Percentiles rank a stretch among this genome's conserved stretches.
Evolutionary conservation across 2,113 vertebrate genomes (phyloP).

Genomic region (Regulus satrapa): DNA sequence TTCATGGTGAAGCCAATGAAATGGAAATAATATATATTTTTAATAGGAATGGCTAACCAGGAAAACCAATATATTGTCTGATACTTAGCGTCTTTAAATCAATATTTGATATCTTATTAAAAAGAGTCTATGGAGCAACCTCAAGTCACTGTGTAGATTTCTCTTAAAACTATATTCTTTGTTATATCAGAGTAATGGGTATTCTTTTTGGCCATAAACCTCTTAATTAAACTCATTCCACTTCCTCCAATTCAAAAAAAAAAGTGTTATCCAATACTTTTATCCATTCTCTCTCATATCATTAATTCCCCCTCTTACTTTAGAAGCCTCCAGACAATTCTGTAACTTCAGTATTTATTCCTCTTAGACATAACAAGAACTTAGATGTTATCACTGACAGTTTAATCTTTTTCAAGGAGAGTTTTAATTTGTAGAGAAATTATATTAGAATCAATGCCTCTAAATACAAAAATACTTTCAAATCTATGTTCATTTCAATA

Average conservation of each 20-base stretch:
- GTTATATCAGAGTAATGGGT: background rate
- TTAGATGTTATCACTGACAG: constrained; percentile 53
- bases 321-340: constrained; percentile 59
- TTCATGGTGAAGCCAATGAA: background rate
- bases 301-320: constrained; percentile 36
- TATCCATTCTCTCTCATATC: constrained; percentile 2
- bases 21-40: constrained; percentile 39
- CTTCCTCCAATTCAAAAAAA: background rate
- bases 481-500: constrained; percentile 39
- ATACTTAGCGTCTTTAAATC: background rate
- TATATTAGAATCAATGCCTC: constrained; percentile 34
- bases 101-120: constrained; percentile 37
- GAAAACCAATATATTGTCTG: background rate
- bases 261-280: constrained; percentile 19
- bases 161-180: background rate
- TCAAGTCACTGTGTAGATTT: background rate
- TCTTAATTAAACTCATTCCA: constrained; percentile 18
- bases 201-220: constrained; percentile 32
- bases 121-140: background rate
- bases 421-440: constrained; percentile 60
- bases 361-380: constrained; percentile 59
- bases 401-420: constrained; percentile 59
- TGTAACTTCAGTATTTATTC: constrained; percentile 59
- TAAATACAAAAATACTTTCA: constrained; percentile 54
- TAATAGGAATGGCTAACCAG: constrained; percentile 36